These are phyloP conservation scores for Nothoprocta perdicaria DNA, from an alignment of 2,113 vertebrate genomes.

Conservation along the genomic window DNA sequence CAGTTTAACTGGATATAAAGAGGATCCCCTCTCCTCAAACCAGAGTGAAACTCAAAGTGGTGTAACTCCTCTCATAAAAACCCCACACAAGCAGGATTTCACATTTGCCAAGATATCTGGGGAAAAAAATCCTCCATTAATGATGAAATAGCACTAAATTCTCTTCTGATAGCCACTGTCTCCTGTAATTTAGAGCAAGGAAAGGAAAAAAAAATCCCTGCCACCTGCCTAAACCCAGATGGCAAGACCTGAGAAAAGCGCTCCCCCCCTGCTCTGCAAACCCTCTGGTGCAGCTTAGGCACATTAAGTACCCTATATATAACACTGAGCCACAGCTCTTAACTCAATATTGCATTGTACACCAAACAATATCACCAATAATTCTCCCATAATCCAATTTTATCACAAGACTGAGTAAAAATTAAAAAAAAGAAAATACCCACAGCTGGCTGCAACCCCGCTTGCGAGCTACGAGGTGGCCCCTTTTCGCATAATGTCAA, in stretches of 20 bases:
- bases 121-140: neutral
- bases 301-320: neutral
- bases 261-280: constrained; percentile 40
- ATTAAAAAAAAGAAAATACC: constrained; percentile 46
- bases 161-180: neutral
- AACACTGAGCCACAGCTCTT: neutral
- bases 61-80: neutral
- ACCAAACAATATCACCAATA: neutral
- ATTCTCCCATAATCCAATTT: constrained; percentile 54
- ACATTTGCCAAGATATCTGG: neutral
- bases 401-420: constrained; percentile 45
- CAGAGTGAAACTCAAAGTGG: neutral
- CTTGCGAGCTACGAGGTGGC: constrained; percentile 37
- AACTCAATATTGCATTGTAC: constrained; percentile 12
- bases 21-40: neutral
- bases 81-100: neutral
- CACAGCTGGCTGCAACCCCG: constrained; percentile 56
- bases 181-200: neutral
- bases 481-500: constrained; percentile 45
- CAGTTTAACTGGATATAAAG: neutral
- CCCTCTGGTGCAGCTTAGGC: constrained; percentile 3
- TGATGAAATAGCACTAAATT: neutral
- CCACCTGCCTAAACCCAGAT: constrained; percentile 50
- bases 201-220: neutral
- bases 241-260: constrained; percentile 37